Base-by-base conservation (phyloP, 2,113 vertebrate species). In the Stictonetta naevosa region DNA sequence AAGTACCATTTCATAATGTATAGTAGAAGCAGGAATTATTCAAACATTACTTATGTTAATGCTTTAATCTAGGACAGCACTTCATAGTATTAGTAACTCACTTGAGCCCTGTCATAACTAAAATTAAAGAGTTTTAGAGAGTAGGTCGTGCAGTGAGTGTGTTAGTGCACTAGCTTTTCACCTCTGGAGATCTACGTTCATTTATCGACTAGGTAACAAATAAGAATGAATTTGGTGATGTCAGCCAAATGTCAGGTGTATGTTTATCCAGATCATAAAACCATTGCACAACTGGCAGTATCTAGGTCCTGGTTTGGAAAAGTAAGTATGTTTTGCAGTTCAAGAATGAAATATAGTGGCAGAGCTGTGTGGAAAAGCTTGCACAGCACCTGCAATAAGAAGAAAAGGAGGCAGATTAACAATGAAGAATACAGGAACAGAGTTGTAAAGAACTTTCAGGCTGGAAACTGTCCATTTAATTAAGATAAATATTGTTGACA, bases 301-400 rank as follows among this genome's bases (percentile, higher is more conserved):
- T 93, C 53, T 95, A 96, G 62, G 58, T 93, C 88, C 53, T 95
- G 86, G 69, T 66, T 40, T 94, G 86, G 88, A 90, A 89, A 97
- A 89, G 56, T 56, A 90, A 94, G 50, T 84, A 80, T 64, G 46
- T 78, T 77, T n/a, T 92, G 90, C 80, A 78, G 88, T 85, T 96
- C 86, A 95, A 95, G 69, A 92, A 92, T 89, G 78, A 95, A 94
- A 95, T 93, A 91, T 36, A 94, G 80, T 84, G 48, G 83, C 92
- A 96, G 95, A 97, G 90, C 95, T 96, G 95, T 90, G 92, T 92
- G 77, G 92, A 95, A 95, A 97, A 96, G 74, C 72, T 91, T 95
- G 76, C 92, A 92, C 84, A 95, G 83, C 71, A 91, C 83, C 94
- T 97, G 93, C 92, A 95, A 92, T 94, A 96, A 95, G 95, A 96